Base-by-base conservation (phyloP, 2,888 invertebrate species). In the Mythimna vitellina region DNA sequence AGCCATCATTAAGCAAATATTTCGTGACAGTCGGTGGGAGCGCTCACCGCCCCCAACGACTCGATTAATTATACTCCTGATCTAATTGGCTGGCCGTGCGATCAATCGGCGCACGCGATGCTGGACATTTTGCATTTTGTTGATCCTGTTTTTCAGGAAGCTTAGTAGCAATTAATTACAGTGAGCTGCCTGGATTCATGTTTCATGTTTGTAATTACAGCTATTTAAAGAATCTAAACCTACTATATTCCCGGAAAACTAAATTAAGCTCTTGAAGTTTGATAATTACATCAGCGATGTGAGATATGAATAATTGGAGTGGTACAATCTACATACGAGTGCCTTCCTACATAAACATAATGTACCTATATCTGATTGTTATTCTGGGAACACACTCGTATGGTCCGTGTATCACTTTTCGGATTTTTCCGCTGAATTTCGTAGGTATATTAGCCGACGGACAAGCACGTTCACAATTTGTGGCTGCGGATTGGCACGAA, bases 391-490 rank as follows among this genome's bases (percentile, higher is more conserved):
- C 70, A 64, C 63, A 65, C 49, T 70, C 68, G 61, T 72, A 67
- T 61, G 20, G 68, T 63, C 62, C 74, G 53, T 74, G 61, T 82
- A 82, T 75, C 61, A 70, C 61, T 78, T 78, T 76, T 78, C 58
- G 70, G 67, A 78, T 79, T 82, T 80, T 82, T 73, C 63, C 57
- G 65, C 70, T 66, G 77, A 72, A 86, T 84, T 88, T 80, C 73
- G 82, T 87, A 84, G 86, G 85, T 88, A 86, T 89, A 89, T 89
- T 88, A 89, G 86, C 82, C 76, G 84, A 80, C 82, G 88, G 87
- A 87, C 86, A 88, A 85, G 87, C 92, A 91, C 92, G 92, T 91
- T 87, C 89, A 89, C 92, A 90, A 91, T 92, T 91, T 91, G 92
- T 86, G 92, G 91, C 85, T 86, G 85, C 82, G 89, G 88, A 90